Evolutionary conservation across 1,140 invertebrate genomes (phyloP).

Genomic region (Drosophila tristis): DNA sequence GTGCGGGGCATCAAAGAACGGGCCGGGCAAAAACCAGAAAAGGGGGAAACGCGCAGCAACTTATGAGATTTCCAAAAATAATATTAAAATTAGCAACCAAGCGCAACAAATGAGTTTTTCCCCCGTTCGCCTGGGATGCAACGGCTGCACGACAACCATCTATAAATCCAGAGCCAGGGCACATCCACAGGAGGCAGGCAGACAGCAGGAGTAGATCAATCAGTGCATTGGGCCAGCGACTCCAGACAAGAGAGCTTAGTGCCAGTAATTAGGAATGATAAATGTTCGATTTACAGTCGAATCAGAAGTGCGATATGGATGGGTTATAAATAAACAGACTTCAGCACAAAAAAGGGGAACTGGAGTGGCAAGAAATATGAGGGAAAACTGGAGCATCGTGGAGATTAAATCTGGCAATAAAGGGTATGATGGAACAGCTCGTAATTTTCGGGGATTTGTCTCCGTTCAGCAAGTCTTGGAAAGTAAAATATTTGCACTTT

Average conservation of each 20-base stretch:
- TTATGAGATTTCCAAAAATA: constrained; percentile 80
- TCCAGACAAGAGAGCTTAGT: constrained; percentile 68
- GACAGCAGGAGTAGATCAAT: constrained; percentile 60
- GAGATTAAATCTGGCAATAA: not conserved
- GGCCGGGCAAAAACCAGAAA: constrained; percentile 8
- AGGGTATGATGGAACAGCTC: no score
- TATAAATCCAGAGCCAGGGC: constrained; percentile 58
- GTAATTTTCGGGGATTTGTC: no score
- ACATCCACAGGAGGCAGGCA: constrained; percentile 22
- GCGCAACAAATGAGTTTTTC: constrained; percentile 71
- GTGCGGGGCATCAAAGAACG: constrained; percentile 70
- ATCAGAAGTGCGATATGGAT: constrained; percentile 40
- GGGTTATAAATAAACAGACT: constrained; percentile 65
- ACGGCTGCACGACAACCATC: not conserved
- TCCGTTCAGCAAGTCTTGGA: no score
- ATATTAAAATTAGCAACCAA: constrained; percentile 80
- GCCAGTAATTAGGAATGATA: constrained; percentile 76
- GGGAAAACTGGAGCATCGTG: constrained; percentile 9
- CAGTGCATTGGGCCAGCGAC: constrained; percentile 32
- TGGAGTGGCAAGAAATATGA: constrained; percentile 1
- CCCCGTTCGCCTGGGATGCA: not conserved
- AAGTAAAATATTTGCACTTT: not conserved
- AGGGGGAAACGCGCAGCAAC: constrained; percentile 23
- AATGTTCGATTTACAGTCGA: constrained; percentile 49
- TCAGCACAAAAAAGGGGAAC: not conserved